These are phyloP conservation scores for Anneissia japonica DNA, from an alignment of 35 echinoderm and acorn worm genomes.

Conservation along the genomic window DNA sequence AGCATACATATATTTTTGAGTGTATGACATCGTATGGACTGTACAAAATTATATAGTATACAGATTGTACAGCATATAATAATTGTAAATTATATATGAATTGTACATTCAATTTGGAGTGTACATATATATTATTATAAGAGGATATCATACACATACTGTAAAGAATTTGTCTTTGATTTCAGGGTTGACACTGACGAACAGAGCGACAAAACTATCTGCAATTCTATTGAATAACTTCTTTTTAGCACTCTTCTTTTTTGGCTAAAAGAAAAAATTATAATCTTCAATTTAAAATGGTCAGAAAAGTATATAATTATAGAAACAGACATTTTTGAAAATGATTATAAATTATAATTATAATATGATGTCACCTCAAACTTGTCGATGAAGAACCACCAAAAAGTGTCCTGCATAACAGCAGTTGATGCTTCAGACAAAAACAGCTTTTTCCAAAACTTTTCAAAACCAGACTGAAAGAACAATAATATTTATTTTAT, in stretches of 20 bases:
- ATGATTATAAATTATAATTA: neutral
- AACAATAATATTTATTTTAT: no score
- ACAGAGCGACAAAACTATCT: slow-evolving; percentile 96
- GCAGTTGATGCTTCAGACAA: slow-evolving; percentile 91
- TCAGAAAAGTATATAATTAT: neutral
- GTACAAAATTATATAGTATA: no score
- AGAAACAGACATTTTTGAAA: no score
- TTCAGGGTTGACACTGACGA: slow-evolving; percentile 89
- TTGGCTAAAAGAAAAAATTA: neutral
- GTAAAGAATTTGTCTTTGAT: slow-evolving; percentile 97
- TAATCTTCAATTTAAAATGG: neutral
- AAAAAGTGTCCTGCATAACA: slow-evolving; percentile 93
- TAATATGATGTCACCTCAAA: slow-evolving; percentile 60
- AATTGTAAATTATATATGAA: no score
- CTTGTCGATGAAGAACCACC: slow-evolving; percentile 91
- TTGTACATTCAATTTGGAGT: no score
- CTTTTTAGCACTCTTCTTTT: slow-evolving; percentile 48
- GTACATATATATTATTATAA: neutral
- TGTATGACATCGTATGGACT: no score
- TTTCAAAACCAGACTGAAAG: slow-evolving; percentile 83
- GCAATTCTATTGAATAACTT: slow-evolving; percentile 89
- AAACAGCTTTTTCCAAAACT: slow-evolving; percentile 97
- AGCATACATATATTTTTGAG: no score
- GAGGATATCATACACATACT: slow-evolving; percentile 35
- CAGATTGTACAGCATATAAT: no score